These are phyloP conservation scores for Pseudochaenichthys georgianus DNA, from an alignment of 2,797 vertebrate species.

Conservation along the genomic window DNA sequence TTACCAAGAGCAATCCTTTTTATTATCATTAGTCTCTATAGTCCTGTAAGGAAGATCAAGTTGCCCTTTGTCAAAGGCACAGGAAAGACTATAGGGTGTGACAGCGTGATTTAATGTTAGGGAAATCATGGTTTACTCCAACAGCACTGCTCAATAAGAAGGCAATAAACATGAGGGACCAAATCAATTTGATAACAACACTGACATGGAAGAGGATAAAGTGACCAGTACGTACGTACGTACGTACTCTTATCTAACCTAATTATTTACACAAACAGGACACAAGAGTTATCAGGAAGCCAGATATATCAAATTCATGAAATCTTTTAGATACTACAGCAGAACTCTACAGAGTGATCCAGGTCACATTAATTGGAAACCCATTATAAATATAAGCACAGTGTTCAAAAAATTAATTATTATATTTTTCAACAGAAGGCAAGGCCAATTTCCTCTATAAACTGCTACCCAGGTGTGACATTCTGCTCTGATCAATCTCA, in stretches of 20 bases:
- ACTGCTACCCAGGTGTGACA: conserved; percentile 90
- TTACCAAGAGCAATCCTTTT: conserved; percentile 79
- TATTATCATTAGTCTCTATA: conserved; percentile 78
- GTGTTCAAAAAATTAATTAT: conserved; percentile 75
- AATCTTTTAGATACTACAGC: conserved; percentile 43
- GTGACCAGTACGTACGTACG: not conserved
- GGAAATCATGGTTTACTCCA: conserved; percentile 45
- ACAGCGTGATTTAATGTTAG: conserved; percentile 62
- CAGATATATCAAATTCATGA: conserved; percentile 64
- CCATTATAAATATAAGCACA: conserved; percentile 71
- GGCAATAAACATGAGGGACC: conserved; percentile 50
- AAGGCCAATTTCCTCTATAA: conserved; percentile 88
- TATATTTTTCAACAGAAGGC: conserved; percentile 86
- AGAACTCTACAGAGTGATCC: conserved; percentile 49
- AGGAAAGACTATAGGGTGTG: conserved; percentile 57
- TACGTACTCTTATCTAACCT: conserved; percentile 16
- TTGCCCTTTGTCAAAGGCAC: conserved; percentile 73
- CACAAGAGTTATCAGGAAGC: conserved; percentile 50
- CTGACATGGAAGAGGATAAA: conserved; percentile 15
- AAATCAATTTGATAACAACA: conserved; percentile 58
- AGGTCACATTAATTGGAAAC: conserved; percentile 65
- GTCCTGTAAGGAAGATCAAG: conserved; percentile 76
- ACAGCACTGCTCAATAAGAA: conserved; percentile 33
- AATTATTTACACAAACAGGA: conserved; percentile 47
- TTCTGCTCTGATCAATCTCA: conserved; percentile 94